phyloP scores from a whole-genome alignment of 2,888 invertebrate species.

The Mesorhabditis sp. region DNA sequence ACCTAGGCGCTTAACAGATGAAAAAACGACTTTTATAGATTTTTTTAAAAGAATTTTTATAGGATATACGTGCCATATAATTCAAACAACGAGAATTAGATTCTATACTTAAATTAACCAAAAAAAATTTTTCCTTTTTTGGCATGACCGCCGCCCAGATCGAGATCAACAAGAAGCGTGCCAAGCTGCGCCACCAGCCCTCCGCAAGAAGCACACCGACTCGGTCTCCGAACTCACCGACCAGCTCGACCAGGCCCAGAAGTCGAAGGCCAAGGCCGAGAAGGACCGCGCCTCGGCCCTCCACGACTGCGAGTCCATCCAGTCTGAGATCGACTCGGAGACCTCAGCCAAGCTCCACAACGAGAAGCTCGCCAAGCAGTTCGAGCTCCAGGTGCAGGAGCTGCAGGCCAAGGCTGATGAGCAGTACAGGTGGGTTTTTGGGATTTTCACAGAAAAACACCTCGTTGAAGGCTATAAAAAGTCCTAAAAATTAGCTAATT shows the following conservation, averaged over 20 bases:
- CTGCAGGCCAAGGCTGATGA: constrained; percentile 93
- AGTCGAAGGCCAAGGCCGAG: constrained; percentile 89
- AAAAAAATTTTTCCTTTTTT: too few relatives aligned
- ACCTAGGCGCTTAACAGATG: too few relatives aligned
- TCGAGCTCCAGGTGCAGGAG: constrained; percentile 74
- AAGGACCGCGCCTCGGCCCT: constrained; percentile 94
- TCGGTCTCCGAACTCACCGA: constrained; percentile 98
- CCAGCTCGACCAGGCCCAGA: constrained; percentile 99
- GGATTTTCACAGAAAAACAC: constrained; percentile 73
- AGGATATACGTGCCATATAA: too few relatives aligned
- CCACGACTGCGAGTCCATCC: constrained; percentile 94
- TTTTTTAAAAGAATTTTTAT: too few relatives aligned
- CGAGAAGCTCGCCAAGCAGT: constrained; percentile 96
- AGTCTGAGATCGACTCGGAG: constrained; percentile 92
- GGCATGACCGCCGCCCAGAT: constrained; percentile 89
- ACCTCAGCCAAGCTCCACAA: constrained; percentile 98
- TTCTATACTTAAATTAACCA: too few relatives aligned
- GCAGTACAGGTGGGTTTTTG: constrained; percentile 80
- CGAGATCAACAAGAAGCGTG: constrained; percentile 97
- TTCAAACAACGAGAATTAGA: too few relatives aligned
- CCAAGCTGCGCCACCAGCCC: constrained; percentile 93
- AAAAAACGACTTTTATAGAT: too few relatives aligned
- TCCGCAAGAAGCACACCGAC: constrained; percentile 99
- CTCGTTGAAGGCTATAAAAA: constrained; percentile 17
- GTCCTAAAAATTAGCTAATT: too few relatives aligned